phyloP scores from a whole-genome alignment of 2,797 vertebrate genomes.

The Takifugu rubripes region DNA sequence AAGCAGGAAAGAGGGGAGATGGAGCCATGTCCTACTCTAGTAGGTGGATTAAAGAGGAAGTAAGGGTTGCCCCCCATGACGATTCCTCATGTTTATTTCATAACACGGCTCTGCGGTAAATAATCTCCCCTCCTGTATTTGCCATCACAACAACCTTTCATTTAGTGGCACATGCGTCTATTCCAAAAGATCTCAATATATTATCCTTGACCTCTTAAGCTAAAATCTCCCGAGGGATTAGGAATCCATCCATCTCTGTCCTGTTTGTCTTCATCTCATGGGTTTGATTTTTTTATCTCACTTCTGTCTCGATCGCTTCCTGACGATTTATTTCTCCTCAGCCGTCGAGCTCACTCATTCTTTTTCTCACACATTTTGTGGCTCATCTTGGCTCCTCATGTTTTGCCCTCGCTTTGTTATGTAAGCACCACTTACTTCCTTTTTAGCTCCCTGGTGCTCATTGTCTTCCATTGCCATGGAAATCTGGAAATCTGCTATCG shows the following conservation, averaged over 20 bases:
- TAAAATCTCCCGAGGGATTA: constrained; percentile 55
- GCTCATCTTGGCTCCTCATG: constrained; percentile 30
- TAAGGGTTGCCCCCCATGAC: constrained; percentile 42
- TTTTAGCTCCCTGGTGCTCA: constrained; percentile 33
- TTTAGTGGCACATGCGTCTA: constrained; percentile 16
- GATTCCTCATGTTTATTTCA: constrained; percentile 67
- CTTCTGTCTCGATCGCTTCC: constrained; percentile 44
- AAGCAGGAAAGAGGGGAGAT: not conserved
- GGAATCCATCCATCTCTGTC: constrained; percentile 30
- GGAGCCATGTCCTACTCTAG: constrained; percentile 53
- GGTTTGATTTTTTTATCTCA: constrained; percentile 7
- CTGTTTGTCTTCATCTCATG: constrained; percentile 21
- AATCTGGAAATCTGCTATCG: constrained; percentile 54
- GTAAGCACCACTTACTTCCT: constrained; percentile 46
- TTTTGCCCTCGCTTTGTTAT: constrained; percentile 57
- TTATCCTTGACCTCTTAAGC: constrained; percentile 41
- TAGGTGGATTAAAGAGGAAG: constrained; percentile 64
- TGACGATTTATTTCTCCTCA: constrained; percentile 16
- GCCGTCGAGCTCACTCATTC: constrained; percentile 36
- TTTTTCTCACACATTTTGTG: constrained; percentile 38
- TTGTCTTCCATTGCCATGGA: constrained; percentile 57
- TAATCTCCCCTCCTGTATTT: constrained; percentile 52
- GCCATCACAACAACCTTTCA: constrained; percentile 29
- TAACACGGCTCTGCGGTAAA: constrained; percentile 39
- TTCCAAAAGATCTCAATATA: constrained; percentile 37